phyloP scores from a whole-genome alignment of 2,113 vertebrate species.

The Oncorhynchus mykiss region DNA sequence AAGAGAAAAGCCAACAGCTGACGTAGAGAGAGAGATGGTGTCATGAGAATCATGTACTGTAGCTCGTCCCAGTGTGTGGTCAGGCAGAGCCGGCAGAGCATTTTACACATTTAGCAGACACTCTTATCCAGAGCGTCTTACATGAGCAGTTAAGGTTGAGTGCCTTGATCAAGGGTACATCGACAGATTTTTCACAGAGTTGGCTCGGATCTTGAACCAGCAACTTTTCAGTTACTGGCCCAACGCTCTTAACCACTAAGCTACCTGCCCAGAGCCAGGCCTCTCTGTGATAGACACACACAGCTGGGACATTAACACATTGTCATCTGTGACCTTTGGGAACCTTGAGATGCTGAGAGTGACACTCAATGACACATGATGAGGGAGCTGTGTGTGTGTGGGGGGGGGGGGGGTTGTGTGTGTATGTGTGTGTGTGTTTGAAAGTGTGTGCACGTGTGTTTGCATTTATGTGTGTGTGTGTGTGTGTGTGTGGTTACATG shows the following conservation, averaged over 20 bases:
- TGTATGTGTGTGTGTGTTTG: neutral
- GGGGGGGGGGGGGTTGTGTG: neutral
- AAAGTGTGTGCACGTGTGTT: neutral
- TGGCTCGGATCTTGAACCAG: too few species aligned
- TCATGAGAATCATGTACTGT: constrained; percentile 24
- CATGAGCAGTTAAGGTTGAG: too few species aligned
- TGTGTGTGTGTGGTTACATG: neutral
- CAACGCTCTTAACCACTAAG: too few species aligned
- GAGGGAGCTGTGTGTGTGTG: constrained; percentile 17
- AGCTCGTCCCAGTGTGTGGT: neutral
- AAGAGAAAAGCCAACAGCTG: neutral
- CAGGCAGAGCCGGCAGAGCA: neutral
- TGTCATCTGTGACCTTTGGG: constrained; percentile 64
- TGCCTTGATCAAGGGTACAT: too few species aligned
- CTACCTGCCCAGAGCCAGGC: too few species aligned
- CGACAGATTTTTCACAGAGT: too few species aligned
- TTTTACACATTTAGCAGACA: too few species aligned
- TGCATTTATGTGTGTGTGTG: neutral
- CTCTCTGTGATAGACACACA: constrained; percentile 5
- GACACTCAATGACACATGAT: constrained; percentile 63
- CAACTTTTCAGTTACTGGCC: too few species aligned
- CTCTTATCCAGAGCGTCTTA: too few species aligned
- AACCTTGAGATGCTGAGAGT: constrained; percentile 57
- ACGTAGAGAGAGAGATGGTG: neutral
- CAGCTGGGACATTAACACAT: constrained; percentile 65